These are phyloP conservation scores for Lumbricus terrestris DNA, from an alignment of 2,888 invertebrate species.

Conservation along the genomic window DNA sequence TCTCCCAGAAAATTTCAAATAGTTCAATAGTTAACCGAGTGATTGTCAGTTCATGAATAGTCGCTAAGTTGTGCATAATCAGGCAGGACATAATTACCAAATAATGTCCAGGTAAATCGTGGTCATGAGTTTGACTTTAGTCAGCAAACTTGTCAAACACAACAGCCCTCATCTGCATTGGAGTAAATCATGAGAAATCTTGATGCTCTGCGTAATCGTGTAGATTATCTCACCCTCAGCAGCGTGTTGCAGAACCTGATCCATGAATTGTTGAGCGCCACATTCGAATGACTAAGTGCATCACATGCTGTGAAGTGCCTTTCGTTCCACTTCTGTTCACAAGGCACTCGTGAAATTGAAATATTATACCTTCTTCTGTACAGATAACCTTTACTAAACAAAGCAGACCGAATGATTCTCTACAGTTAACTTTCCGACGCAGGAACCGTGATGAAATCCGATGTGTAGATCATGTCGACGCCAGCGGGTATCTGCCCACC, in stretches of 20 bases:
- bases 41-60: neutral
- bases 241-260: neutral
- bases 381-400: neutral
- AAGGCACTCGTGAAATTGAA: conserved; percentile 15
- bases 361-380: conserved; percentile 8
- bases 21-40: neutral
- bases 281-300: neutral
- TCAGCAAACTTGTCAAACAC: neutral
- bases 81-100: neutral
- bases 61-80: neutral
- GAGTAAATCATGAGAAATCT: neutral
- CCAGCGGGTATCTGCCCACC: neutral
- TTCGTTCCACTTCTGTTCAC: neutral
- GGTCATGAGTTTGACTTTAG: neutral
- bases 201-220: neutral
- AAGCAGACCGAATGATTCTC: neutral
- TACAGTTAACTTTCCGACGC: conserved; percentile 6
- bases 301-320: neutral
- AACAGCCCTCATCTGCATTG: neutral
- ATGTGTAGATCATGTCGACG: conserved; percentile 5
- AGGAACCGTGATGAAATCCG: conserved; percentile 11
- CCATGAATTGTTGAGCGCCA: neutral
- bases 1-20: neutral
- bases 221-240: neutral
- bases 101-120: neutral